Percentiles rank a stretch among this genome's conserved stretches.
These are phyloP conservation scores for Panorpa germanica DNA, from an alignment of 2,888 invertebrate genomes.

Conservation along the genomic window DNA sequence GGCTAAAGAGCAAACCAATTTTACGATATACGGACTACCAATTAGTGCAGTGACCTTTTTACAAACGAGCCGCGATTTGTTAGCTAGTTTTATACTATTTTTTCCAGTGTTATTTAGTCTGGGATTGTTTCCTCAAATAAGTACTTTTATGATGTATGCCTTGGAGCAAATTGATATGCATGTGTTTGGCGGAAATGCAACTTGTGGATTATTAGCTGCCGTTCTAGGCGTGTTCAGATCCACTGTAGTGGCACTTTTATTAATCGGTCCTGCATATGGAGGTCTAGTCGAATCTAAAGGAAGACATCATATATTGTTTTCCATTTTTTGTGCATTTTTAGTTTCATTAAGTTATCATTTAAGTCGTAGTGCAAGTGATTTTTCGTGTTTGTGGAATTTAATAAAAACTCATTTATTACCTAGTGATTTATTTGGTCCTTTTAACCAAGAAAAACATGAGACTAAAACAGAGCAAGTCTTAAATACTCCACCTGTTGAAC, in stretches of 20 bases:
- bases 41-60: slow-evolving; percentile 19
- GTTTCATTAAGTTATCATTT: slow-evolving; percentile 82
- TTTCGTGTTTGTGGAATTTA: slow-evolving; percentile 72
- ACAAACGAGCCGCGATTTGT: too few species aligned
- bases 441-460: slow-evolving; percentile 9
- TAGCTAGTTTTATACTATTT: slow-evolving; percentile 64
- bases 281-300: slow-evolving; percentile 67
- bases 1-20: slow-evolving; percentile 15
- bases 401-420: slow-evolving; percentile 66
- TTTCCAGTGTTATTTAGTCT: slow-evolving; percentile 90
- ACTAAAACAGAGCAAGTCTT: slow-evolving; percentile 13
- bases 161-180: slow-evolving; percentile 90
- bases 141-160: slow-evolving; percentile 92
- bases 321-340: slow-evolving; percentile 80
- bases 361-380: slow-evolving; percentile 84
- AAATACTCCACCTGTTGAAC: slow-evolving; percentile 8
- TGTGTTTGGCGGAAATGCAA: slow-evolving; percentile 75
- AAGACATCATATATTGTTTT: slow-evolving; percentile 83
- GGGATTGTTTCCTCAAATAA: slow-evolving; percentile 92
- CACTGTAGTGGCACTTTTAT: slow-evolving; percentile 51
- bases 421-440: slow-evolving; percentile 44
- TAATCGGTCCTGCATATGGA: slow-evolving; percentile 78
- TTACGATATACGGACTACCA: slow-evolving; percentile 28
- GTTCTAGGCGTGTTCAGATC: slow-evolving; percentile 70
- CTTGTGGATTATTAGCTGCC: slow-evolving; percentile 66